These are phyloP conservation scores for Ornithorhynchus anatinus DNA, from an alignment of 2,113 vertebrate genomes.

Conservation along the genomic window DNA sequence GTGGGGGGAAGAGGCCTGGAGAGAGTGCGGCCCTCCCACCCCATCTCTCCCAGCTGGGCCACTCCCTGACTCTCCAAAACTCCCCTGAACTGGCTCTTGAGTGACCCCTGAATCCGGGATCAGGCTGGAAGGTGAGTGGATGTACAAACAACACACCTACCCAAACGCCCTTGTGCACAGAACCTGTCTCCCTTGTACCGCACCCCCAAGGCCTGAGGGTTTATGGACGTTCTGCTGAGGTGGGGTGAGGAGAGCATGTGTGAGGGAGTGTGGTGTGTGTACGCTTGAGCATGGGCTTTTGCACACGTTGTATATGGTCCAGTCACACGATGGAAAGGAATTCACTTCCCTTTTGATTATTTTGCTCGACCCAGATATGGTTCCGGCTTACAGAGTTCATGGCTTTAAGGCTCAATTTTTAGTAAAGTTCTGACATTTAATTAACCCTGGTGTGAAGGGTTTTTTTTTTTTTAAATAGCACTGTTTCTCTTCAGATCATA, in stretches of 20 bases:
- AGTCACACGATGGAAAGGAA: constrained; percentile 57
- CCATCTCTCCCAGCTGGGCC: too few relatives aligned
- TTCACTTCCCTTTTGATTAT: constrained; percentile 65
- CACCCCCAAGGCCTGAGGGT: rapidly evolving
- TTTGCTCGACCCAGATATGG: constrained; percentile 70
- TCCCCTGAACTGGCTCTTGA: too few relatives aligned
- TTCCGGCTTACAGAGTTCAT: constrained; percentile 61
- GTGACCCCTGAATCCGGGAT: too few relatives aligned
- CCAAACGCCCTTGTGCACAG: neutral
- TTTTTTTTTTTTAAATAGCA: too few relatives aligned
- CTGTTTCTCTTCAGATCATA: too few relatives aligned
- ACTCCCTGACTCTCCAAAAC: too few relatives aligned
- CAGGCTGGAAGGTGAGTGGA: too few relatives aligned
- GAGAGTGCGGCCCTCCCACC: too few relatives aligned
- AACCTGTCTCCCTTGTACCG: rapidly evolving
- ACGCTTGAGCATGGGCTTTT: neutral
- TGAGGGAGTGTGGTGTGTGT: neutral
- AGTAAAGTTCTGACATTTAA: constrained; percentile 54
- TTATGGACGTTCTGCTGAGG: rapidly evolving
- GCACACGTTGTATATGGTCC: constrained; percentile 4
- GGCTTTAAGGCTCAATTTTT: constrained; percentile 50
- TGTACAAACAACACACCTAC: neutral
- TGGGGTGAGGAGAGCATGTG: too few relatives aligned
- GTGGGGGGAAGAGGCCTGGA: too few relatives aligned
- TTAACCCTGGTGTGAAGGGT: neutral